Evolutionary conservation across 2,113 vertebrate genomes (phyloP), one percentile per base, ranked within the genome.

Genomic region (Crotalus horridus): DNA sequence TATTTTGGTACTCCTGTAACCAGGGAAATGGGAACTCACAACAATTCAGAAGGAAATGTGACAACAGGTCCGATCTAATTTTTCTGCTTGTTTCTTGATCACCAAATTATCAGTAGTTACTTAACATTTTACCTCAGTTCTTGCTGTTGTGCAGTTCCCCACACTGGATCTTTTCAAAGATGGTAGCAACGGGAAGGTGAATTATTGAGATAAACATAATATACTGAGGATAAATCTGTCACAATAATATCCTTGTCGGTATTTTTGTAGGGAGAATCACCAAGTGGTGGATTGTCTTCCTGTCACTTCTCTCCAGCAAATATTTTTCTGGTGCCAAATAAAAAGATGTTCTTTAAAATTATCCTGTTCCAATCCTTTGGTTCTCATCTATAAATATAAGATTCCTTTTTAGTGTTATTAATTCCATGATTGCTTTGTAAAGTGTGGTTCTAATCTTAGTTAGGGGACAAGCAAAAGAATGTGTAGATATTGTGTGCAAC

Each of bases 181-280:
- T 1, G 17, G 17, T 0, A 46, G 6, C 6, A 1, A 0, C 0
- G 5, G 46, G 46, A 24, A 24, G 24, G n/a, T n/a, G 29, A 7
- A 88, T n/a, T 88, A 43, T 81, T 81, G 74, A 43, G 33, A 81
- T 81, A 81, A 81, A 81, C 20, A 81, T 0, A 7, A 59, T 61
- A 23, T 89, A 3, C 23, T 26, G 17, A 48, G 4, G 20, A 1
- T 58, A 89, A 13, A 24, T 90, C 53, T 69, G 59, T 20, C 26
- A 69, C 29, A 21, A 53, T 39, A 89, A 58, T 6, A 88, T 24
- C 23, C 13, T 46, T 61, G 39, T 21, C 12, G 24, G 48, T 4
- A 59, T 10, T 39, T 89, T 61, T 89, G 89, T 39, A 26, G 33
- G 23, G 23, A 56, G n/a, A 58, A 56, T 46, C 53, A 56, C n/a